Evolutionary conservation across 2,888 invertebrate genomes (phyloP).

Genomic region (Arctia plantaginis): DNA sequence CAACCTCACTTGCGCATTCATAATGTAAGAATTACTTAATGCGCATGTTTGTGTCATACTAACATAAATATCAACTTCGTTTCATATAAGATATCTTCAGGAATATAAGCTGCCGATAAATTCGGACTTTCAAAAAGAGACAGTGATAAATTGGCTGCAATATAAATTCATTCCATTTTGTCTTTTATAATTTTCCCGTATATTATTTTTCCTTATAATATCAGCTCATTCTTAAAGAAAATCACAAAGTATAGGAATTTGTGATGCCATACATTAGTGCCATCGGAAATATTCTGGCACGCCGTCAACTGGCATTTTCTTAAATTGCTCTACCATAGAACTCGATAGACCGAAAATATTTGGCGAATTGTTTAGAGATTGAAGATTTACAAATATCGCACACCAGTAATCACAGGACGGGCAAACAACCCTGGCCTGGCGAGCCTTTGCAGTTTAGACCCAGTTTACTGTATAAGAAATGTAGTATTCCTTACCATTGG

Average conservation of each 20-base stretch:
- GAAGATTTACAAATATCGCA: not conserved
- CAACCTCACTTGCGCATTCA: not conserved
- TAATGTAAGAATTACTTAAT: not conserved
- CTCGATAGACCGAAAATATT: not conserved
- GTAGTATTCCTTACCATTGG: too few species aligned
- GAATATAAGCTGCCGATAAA: not conserved
- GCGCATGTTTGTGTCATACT: not conserved
- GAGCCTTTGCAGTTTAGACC: too few species aligned
- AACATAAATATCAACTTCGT: not conserved
- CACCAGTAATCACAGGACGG: not conserved
- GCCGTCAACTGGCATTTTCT: conserved; percentile 31
- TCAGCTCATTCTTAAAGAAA: conserved; percentile 7
- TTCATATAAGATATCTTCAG: not conserved
- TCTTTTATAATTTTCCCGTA: conserved; percentile 1
- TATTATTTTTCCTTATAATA: conserved; percentile 9
- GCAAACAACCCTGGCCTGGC: too few species aligned
- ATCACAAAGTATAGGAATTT: conserved; percentile 15
- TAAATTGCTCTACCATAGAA: conserved; percentile 5
- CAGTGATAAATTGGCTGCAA: not conserved
- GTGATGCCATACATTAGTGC: conserved; percentile 25
- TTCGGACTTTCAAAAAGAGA: not conserved
- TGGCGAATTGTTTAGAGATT: not conserved
- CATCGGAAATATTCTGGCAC: conserved; percentile 38
- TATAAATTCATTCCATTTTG: conserved; percentile 6
- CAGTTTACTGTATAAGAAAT: too few species aligned